Percentiles rank a stretch among this genome's conserved stretches.
Conservation (phyloP, 2,888 invertebrate species). For the Drosophila quasianomalipes region DNA sequence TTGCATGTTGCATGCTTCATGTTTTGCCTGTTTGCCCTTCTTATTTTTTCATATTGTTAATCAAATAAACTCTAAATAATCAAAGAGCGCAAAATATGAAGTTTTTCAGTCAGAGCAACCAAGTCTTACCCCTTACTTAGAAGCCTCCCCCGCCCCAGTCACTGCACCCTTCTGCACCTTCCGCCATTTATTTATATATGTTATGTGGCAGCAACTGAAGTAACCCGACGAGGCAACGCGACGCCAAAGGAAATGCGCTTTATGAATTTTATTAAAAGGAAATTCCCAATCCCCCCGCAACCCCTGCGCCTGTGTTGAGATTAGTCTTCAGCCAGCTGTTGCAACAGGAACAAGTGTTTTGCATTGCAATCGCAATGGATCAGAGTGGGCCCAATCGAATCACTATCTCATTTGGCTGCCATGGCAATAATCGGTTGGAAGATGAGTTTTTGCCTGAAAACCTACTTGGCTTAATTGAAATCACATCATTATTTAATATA, state of each 20-base stretch:
- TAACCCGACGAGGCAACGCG: conserved; percentile 20
- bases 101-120: conserved; percentile 30
- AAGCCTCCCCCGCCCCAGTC: too few relatives aligned
- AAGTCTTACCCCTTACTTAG: not conserved
- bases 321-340: not conserved
- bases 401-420: not conserved
- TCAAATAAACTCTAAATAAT: conserved; percentile 67
- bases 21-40: conserved; percentile 25
- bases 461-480: not conserved
- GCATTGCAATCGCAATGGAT: not conserved
- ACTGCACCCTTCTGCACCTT: not conserved
- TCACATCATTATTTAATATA: too few relatives aligned
- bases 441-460: not conserved
- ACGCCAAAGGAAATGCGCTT: conserved; percentile 48
- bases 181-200: not conserved
- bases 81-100: conserved; percentile 56
- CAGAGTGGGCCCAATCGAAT: not conserved
- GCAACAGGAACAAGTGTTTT: not conserved
- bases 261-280: conserved; percentile 54
- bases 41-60: conserved; percentile 43
- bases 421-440: not conserved
- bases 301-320: not conserved
- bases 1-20: conserved; percentile 43
- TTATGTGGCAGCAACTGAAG: conserved; percentile 17
- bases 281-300: conserved; percentile 23